A percentile compares a stretch with the other conserved stretches of the same genome.
phyloP scores from a whole-genome alignment of 2,113 vertebrate species.

The Lasiurus borealis region DNA sequence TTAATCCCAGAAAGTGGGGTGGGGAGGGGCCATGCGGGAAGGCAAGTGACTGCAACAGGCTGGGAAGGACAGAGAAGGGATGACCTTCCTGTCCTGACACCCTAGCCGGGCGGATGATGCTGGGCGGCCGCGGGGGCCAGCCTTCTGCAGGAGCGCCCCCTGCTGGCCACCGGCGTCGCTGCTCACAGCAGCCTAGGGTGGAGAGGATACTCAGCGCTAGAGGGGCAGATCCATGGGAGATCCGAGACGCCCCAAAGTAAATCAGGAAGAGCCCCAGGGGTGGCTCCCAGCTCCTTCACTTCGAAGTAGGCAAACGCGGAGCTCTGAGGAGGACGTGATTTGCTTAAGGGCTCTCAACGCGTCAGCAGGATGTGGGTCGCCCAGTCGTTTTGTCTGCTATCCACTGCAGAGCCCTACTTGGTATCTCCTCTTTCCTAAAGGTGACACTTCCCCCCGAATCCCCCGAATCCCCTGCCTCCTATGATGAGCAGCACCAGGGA shows the following conservation, averaged over 20 bases:
- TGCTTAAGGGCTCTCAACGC: background rate
- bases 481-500: background rate
- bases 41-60: background rate
- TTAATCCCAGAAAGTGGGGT: background rate
- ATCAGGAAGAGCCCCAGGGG: no score
- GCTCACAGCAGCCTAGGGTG: background rate
- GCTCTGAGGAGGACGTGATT: background rate
- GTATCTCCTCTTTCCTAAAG: background rate
- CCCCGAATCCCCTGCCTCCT: background rate
- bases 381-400: background rate
- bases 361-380: background rate
- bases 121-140: accelerated
- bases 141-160: constrained; percentile 77
- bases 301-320: background rate
- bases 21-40: background rate
- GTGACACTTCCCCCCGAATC: background rate
- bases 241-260: background rate
- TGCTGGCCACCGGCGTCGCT: constrained; percentile 31
- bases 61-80: background rate
- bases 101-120: accelerated
- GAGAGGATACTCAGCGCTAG: background rate
- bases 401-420: background rate
- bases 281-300: background rate
- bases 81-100: background rate
- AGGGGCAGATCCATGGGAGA: background rate